phyloP scores from a whole-genome alignment of 2,888 invertebrate genomes.

The Nineta flava region DNA sequence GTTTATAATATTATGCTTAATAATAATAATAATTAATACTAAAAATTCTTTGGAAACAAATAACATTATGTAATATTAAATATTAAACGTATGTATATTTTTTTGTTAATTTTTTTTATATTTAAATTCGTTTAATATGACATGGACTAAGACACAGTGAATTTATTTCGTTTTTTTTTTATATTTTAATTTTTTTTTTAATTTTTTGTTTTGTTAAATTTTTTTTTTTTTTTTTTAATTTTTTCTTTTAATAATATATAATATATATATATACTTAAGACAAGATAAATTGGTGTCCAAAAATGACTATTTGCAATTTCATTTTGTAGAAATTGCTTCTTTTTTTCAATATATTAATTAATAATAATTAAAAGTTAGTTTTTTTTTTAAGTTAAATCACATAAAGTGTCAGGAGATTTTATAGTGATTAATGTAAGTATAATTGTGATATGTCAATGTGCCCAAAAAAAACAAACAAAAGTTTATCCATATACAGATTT shows the following conservation, averaged over 20 bases:
- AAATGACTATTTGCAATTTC: constrained; percentile 11
- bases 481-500: no score
- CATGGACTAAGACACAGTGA: constrained; percentile 32
- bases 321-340: not conserved
- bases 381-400: constrained; percentile 5
- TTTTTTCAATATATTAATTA: not conserved
- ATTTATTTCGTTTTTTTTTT: constrained; percentile 25
- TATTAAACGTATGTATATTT: constrained; percentile 16
- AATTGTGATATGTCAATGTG: constrained; percentile 8
- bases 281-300: constrained; percentile 20
- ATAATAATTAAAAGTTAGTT: not conserved
- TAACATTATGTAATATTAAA: constrained; percentile 29
- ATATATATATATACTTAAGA: constrained; percentile 11
- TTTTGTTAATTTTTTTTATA: constrained; percentile 25
- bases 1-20: no score
- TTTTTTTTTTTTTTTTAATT: no score
- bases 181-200: constrained; percentile 2
- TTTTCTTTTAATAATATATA: no score
- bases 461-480: not conserved
- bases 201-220: no score
- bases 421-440: not conserved
- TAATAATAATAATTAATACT: not conserved
- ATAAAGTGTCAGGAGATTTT: constrained; percentile 6
- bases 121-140: constrained; percentile 31
- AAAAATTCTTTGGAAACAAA: constrained; percentile 32